phyloP scores from a whole-genome alignment of 2,797 vertebrate species.

The Apogon hyalosoma region DNA sequence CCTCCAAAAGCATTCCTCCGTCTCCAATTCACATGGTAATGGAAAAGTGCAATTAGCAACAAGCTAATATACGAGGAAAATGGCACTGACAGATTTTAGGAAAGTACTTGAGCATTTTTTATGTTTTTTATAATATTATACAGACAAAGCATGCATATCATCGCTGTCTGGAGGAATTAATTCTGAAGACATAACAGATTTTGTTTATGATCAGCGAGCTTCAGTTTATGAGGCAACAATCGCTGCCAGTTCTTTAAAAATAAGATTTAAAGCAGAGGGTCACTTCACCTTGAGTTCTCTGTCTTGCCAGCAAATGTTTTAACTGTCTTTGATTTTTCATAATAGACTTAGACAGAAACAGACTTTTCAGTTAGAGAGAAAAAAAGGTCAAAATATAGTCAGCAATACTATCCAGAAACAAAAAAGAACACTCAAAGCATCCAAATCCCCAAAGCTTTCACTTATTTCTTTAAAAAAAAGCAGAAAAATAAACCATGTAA shows the following conservation, averaged over 20 bases:
- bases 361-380: neutral
- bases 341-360: conserved; percentile 8
- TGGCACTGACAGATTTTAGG: neutral
- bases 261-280: neutral
- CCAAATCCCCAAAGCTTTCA: too few relatives aligned
- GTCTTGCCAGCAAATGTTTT: neutral
- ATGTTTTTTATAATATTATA: conserved; percentile 23
- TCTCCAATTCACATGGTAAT: conserved; percentile 28
- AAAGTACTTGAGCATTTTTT: conserved; percentile 4
- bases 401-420: neutral
- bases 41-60: conserved; percentile 41
- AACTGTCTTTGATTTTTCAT: conserved; percentile 1
- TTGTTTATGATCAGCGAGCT: conserved; percentile 19
- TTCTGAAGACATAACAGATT: conserved; percentile 6
- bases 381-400: neutral
- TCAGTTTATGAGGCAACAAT: conserved; percentile 18
- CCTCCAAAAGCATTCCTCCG: conserved; percentile 19
- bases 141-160: neutral
- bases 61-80: conserved; percentile 21
- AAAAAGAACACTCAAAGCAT: neutral
- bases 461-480: too few relatives aligned
- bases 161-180: conserved; percentile 3
- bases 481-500: too few relatives aligned
- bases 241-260: conserved; percentile 17
- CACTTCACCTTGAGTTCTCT: conserved; percentile 1